Percentiles rank a stretch among this genome's conserved stretches.
These are phyloP conservation scores for Synanthedon vespiformis DNA, from an alignment of 2,888 invertebrate genomes.

Conservation along the genomic window DNA sequence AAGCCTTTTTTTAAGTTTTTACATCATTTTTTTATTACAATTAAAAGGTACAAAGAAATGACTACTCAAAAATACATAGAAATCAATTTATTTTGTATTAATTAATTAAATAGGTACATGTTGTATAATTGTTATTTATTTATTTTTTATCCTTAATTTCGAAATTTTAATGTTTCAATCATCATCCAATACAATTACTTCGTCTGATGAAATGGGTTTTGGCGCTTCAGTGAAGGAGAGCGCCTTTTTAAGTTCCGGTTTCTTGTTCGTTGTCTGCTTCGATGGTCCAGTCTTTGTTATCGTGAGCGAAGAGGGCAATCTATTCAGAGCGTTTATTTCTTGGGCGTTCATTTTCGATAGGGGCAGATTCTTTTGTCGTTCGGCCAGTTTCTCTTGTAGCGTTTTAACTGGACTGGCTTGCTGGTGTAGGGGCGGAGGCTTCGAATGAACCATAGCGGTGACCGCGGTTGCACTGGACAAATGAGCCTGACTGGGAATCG, in stretches of 20 bases:
- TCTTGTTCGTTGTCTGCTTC: constrained; percentile 30
- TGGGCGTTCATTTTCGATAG: constrained; percentile 19
- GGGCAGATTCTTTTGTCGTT: constrained; percentile 68
- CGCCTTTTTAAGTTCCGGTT: constrained; percentile 41
- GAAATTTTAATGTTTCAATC: constrained; percentile 17
- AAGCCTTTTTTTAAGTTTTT: too few relatives aligned
- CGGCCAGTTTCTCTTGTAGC: constrained; percentile 76
- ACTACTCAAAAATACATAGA: too few relatives aligned
- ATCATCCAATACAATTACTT: constrained; percentile 60
- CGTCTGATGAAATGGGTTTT: constrained; percentile 45
- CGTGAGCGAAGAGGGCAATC: constrained; percentile 63
- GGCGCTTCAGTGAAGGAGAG: constrained; percentile 33
- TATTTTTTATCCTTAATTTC: too few relatives aligned
- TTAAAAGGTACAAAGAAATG: too few relatives aligned
- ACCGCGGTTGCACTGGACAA: constrained; percentile 35
- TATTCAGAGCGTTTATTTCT: constrained; percentile 48
- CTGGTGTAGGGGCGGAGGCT: constrained; percentile 48
- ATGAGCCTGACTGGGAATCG: constrained; percentile 40
- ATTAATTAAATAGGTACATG: too few relatives aligned
- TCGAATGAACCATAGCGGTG: constrained; percentile 32
- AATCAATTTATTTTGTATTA: too few relatives aligned
- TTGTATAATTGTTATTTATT: too few relatives aligned
- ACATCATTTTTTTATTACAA: too few relatives aligned
- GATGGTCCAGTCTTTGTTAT: constrained; percentile 54
- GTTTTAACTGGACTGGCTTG: constrained; percentile 73